Percentiles rank a stretch among this genome's conserved stretches.
These are phyloP conservation scores for Gari tellinella DNA, from an alignment of 2,888 invertebrate species.

Conservation along the genomic window DNA sequence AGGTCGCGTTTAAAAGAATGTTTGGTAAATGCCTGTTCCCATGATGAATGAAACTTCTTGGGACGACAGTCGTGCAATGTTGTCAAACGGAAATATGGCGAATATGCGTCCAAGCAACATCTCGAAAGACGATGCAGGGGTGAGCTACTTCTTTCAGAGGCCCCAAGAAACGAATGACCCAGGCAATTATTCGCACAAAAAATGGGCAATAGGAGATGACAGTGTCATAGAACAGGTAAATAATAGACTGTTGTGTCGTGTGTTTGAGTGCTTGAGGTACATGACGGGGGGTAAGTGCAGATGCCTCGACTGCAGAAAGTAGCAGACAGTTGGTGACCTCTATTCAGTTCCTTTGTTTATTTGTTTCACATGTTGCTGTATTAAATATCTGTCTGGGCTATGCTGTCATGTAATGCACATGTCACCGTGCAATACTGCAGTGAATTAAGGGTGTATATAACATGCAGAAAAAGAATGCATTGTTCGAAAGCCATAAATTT, in stretches of 20 bases:
- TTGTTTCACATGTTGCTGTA: no score
- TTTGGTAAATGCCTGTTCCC: constrained; percentile 77
- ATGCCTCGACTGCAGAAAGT: no score
- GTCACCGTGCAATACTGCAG: no score
- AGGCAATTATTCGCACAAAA: constrained; percentile 83
- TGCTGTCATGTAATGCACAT: no score
- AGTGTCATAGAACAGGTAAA: constrained; percentile 88
- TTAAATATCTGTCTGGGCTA: no score
- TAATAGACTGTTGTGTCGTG: not conserved
- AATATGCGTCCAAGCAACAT: constrained; percentile 73
- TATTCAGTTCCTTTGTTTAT: no score
- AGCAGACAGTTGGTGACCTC: no score
- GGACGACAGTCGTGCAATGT: constrained; percentile 78
- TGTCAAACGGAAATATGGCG: constrained; percentile 77
- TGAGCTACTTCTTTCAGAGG: constrained; percentile 95
- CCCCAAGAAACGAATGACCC: constrained; percentile 93
- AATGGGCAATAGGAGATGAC: constrained; percentile 95
- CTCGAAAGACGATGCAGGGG: constrained; percentile 95
- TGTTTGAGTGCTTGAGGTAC: no score
- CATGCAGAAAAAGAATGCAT: no score
- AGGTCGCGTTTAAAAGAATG: constrained; percentile 69
- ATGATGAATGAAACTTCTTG: constrained; percentile 83
- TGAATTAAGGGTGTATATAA: no score
- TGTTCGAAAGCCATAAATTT: no score
- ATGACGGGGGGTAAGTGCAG: no score